Evolutionary conservation across 1,140 invertebrate genomes (phyloP).

Genomic region (Conus ventricosus): DNA sequence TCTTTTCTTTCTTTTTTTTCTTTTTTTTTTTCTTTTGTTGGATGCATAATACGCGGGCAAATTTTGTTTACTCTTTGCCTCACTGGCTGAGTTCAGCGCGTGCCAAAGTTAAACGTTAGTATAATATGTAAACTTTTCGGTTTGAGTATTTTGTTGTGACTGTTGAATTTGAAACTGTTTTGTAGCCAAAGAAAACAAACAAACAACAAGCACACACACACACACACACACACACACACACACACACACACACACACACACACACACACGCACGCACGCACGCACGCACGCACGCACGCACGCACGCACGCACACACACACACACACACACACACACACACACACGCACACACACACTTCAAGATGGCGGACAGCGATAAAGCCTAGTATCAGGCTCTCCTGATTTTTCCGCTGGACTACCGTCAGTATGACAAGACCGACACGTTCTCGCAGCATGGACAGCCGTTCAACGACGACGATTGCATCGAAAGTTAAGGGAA

Average conservation of each 20-base stretch:
- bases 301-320: neutral
- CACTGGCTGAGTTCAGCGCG: too few relatives aligned
- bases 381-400: too few relatives aligned
- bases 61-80: too few relatives aligned
- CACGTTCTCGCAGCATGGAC: too few relatives aligned
- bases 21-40: too few relatives aligned
- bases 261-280: neutral
- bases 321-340: neutral
- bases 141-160: neutral
- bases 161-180: neutral
- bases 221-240: neutral
- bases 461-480: too few relatives aligned
- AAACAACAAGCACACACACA: neutral
- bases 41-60: too few relatives aligned
- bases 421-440: too few relatives aligned
- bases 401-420: too few relatives aligned
- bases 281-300: neutral
- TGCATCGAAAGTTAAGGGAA: too few relatives aligned
- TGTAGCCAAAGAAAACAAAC: neutral
- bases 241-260: neutral
- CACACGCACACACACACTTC: neutral
- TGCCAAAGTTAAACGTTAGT: neutral
- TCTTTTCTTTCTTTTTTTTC: too few relatives aligned
- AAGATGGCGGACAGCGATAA: too few relatives aligned
- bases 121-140: neutral